Evolutionary conservation across 2,797 vertebrate species (phyloP), one percentile per base, ranked within the genome.

Genomic region (Acipenser oxyrinchus): DNA sequence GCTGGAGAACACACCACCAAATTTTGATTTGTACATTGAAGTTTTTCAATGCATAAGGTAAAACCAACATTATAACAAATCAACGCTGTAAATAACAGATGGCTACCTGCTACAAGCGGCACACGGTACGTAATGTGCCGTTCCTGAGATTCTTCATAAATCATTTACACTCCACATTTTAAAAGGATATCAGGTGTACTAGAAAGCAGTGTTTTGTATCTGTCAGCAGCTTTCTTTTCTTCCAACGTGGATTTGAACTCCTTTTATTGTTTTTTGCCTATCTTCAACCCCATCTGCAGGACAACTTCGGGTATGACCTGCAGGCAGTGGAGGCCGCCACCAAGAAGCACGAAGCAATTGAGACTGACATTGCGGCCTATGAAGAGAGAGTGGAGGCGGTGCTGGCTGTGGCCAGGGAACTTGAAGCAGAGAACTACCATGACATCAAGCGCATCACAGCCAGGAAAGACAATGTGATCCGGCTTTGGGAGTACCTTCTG

Each of bases 401-500:
- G 81, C 87, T 97, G 12, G 83, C 93, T 0, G 94, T 97, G 77
- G 95, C 95, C 0, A 88, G 82, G 75, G 95, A 97, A 77, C 92
- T 97, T 0, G 95, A 97, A 86, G 89, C 90, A 0, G 95, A 97
- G 81, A 89, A 88, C 72, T 97, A 97, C 82, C 94, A 97, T 0
- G 95, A 96, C 77, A 94, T 96, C 79, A 95, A 96, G 67, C 93
- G 94, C 69, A 89, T 97, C 74, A 87, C 91, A 0, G 94, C 94
- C 0, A 84, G 95, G 72, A 95, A 94, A 72, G 96, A 98, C 82
- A 98, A 99, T 0, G 95, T 99, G 57, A 92, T 95, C 71, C 93
- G 95, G 0, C 90, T 99, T 58, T 99, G 95, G 95, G 95, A 98
- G 67, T 99, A 98, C 66, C 92, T 98, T 63, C 89, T 98, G 81